Conservation (phyloP, 2,888 invertebrate species). For the Andrena minutula region DNA sequence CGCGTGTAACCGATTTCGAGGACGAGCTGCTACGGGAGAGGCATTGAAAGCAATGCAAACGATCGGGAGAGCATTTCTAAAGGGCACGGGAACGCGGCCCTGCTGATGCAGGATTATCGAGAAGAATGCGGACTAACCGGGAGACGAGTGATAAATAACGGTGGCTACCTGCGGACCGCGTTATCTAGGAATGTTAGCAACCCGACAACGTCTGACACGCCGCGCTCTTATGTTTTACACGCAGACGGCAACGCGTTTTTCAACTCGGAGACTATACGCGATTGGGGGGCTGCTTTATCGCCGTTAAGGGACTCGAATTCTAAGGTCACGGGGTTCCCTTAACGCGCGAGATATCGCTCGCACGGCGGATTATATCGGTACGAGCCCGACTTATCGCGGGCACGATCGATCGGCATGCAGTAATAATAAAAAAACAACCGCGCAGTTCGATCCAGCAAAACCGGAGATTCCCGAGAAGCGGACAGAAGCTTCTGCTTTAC, state of each 20-base stretch:
- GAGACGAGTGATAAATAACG: slow-evolving; percentile 74
- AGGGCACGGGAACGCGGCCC: slow-evolving; percentile 65
- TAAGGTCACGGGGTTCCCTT: neutral
- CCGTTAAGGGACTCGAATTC: neutral
- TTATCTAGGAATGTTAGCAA: slow-evolving; percentile 72
- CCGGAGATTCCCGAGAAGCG: neutral
- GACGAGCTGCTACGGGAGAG: slow-evolving; percentile 47
- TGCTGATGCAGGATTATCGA: slow-evolving; percentile 67
- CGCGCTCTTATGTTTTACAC: slow-evolving; percentile 54
- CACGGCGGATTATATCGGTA: neutral
- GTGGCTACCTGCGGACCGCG: slow-evolving; percentile 67
- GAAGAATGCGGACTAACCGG: slow-evolving; percentile 76
- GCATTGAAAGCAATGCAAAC: slow-evolving; percentile 48
- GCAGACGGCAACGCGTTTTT: slow-evolving; percentile 28
- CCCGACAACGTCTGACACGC: slow-evolving; percentile 43
- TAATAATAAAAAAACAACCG: neutral
- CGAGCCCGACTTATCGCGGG: neutral
- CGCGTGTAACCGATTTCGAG: slow-evolving; percentile 43
- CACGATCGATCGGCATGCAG: slow-evolving; percentile 10
- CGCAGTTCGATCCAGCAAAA: neutral
- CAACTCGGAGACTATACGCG: neutral
- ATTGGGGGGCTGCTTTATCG: slow-evolving; percentile 2
- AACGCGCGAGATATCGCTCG: slow-evolving; percentile 3
- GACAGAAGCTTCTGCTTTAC: neutral
- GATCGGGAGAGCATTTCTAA: slow-evolving; percentile 69